Conservation (phyloP, 2,113 vertebrate species). For the Microtus ochrogaster region DNA sequence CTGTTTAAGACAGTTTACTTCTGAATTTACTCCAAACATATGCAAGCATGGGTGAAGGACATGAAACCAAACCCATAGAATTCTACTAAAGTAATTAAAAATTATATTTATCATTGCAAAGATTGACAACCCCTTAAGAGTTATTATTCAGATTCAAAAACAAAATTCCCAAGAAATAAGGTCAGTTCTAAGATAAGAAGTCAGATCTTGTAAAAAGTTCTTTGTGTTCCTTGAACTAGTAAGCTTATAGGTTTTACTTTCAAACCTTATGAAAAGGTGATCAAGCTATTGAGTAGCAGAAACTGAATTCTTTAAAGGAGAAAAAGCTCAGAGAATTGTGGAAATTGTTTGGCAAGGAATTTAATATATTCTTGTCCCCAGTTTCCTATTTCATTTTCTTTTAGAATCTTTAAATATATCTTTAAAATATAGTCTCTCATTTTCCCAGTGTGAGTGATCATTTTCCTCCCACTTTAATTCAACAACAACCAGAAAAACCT, state of each 20-base stretch:
- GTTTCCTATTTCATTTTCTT: slow-evolving; percentile 33
- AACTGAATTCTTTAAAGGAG: background rate
- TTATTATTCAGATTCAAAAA: background rate
- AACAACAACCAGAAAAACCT: background rate
- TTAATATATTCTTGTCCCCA: background rate
- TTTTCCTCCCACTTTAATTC: background rate
- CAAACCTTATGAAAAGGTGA: background rate
- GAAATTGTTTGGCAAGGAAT: background rate
- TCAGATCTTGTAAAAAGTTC: background rate
- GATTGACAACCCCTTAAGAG: background rate
- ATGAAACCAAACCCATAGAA: background rate
- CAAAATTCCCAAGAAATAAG: background rate
- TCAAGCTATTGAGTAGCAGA: background rate
- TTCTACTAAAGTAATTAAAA: background rate
- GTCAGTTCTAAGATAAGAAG: background rate
- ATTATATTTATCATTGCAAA: background rate
- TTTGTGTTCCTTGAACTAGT: background rate
- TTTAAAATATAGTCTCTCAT: background rate
- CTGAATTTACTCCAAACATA: slow-evolving; percentile 17
- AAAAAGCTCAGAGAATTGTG: background rate
- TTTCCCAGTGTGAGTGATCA: background rate
- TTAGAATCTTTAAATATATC: background rate
- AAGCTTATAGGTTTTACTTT: background rate
- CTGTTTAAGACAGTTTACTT: background rate
- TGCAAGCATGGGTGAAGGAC: background rate